Evolutionary conservation across 2,888 invertebrate species (phyloP).

Genomic region (Rosalia funebris): DNA sequence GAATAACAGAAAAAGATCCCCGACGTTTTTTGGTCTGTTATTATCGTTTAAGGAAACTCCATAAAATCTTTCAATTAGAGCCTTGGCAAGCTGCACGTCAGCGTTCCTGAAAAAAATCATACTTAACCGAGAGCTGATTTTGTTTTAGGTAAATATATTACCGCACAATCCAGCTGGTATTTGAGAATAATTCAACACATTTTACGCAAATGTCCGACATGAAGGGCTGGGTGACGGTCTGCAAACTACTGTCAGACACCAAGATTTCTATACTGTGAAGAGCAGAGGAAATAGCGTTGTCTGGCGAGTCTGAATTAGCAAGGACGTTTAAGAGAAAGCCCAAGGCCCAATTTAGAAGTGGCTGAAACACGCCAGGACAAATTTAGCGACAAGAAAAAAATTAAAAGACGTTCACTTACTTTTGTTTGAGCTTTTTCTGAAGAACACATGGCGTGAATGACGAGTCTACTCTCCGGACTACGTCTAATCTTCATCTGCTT

Average conservation of each 20-base stretch:
- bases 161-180: conserved; percentile 48
- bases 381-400: neutral
- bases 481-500: conserved; percentile 47
- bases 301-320: conserved; percentile 33
- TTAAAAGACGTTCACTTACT: conserved; percentile 34
- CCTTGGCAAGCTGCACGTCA: conserved; percentile 47
- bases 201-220: conserved; percentile 41
- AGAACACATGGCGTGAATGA: conserved; percentile 49
- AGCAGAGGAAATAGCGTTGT: conserved; percentile 44
- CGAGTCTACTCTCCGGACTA: conserved; percentile 50
- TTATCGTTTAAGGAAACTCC: conserved; percentile 45
- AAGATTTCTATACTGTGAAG: conserved; percentile 50
- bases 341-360: conserved; percentile 43
- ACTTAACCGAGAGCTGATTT: conserved; percentile 5
- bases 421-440: conserved; percentile 43
- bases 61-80: conserved; percentile 49
- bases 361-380: conserved; percentile 40
- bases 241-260: conserved; percentile 47
- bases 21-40: conserved; percentile 46
- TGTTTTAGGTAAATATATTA: conserved; percentile 28
- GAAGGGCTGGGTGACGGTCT: conserved; percentile 44
- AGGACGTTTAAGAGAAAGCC: conserved; percentile 42
- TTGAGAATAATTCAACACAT: conserved; percentile 45
- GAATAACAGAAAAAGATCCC: conserved; percentile 48
- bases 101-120: conserved; percentile 47